Evolutionary conservation across 2,113 vertebrate species (phyloP).

Genomic region (Petrocephalus zakoni): DNA sequence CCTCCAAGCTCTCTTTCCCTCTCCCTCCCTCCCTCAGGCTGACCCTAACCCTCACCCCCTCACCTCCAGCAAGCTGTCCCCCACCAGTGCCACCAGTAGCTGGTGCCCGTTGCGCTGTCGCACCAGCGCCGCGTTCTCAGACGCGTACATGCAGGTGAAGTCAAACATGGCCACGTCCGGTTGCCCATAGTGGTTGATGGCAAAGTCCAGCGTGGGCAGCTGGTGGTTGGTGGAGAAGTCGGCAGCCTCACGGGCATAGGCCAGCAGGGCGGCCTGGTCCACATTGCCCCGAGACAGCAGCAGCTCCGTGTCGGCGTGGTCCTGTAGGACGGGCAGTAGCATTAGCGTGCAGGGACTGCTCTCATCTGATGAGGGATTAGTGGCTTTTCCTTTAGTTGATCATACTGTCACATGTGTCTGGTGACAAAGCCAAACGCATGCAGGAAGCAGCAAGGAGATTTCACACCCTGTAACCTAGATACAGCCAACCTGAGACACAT

Average conservation of each 20-base stretch:
- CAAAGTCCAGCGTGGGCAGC: constrained; percentile 86
- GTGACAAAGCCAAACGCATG: background rate
- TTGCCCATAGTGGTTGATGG: constrained; percentile 97
- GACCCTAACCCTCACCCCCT: constrained; percentile 22
- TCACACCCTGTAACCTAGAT: background rate
- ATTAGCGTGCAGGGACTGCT: background rate
- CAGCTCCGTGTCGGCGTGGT: constrained; percentile 86
- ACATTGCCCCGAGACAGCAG: constrained; percentile 89
- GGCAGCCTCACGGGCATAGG: constrained; percentile 85
- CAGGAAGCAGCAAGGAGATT: background rate
- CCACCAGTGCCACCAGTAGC: constrained; percentile 85
- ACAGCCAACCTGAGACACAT: background rate
- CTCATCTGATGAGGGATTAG: no score
- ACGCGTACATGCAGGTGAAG: constrained; percentile 98
- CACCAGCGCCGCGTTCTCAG: constrained; percentile 88
- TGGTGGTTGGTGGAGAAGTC: constrained; percentile 95
- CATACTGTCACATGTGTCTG: background rate
- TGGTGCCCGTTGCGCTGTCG: constrained; percentile 82
- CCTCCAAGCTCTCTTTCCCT: background rate
- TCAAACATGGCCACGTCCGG: constrained; percentile 98
- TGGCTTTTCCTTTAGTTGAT: background rate
- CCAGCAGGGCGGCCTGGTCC: constrained; percentile 86
- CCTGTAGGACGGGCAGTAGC: constrained; percentile 53
- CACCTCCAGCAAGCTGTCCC: constrained; percentile 94
- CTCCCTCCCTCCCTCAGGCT: background rate